These are phyloP conservation scores for Panorpa germanica DNA, from an alignment of 2,888 invertebrate species.

Conservation along the genomic window DNA sequence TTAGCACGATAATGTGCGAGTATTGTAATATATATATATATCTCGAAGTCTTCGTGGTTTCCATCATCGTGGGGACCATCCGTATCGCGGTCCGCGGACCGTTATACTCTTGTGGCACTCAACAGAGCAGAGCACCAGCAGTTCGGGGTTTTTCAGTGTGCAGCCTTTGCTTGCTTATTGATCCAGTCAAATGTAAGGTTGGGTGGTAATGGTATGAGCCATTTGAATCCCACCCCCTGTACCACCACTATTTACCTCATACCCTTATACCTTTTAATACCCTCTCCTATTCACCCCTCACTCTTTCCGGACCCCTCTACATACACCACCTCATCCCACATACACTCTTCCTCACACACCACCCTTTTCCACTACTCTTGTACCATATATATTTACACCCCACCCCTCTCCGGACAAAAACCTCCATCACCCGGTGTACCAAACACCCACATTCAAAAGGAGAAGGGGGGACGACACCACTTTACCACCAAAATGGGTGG, in stretches of 20 bases:
- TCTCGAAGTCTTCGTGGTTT: constrained; percentile 8
- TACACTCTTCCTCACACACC: constrained; percentile 13
- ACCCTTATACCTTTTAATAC: constrained; percentile 15
- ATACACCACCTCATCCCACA: constrained; percentile 16
- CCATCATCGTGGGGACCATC: too few species aligned
- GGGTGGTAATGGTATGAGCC: constrained; percentile 31
- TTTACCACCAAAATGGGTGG: too few species aligned
- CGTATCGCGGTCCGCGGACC: too few species aligned
- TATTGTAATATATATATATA: constrained; percentile 5
- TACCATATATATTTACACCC: neutral
- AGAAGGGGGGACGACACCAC: too few species aligned
- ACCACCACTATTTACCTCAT: constrained; percentile 18
- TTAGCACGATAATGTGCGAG: too few species aligned
- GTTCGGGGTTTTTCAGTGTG: constrained; percentile 34
- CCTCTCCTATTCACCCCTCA: constrained; percentile 14
- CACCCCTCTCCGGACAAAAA: too few species aligned
- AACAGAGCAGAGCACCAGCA: constrained; percentile 16
- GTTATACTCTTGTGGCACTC: too few species aligned
- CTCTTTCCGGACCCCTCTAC: constrained; percentile 19
- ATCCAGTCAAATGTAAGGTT: constrained; percentile 40
- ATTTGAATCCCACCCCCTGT: too few species aligned
- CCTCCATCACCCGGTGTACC: too few species aligned
- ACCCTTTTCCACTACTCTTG: constrained; percentile 19
- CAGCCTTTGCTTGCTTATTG: constrained; percentile 26
- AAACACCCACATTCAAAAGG: too few species aligned